A percentile compares a stretch with the other conserved stretches of the same genome.
phyloP scores from a whole-genome alignment of 2,797 vertebrate genomes.

The Trachurus trachurus region DNA sequence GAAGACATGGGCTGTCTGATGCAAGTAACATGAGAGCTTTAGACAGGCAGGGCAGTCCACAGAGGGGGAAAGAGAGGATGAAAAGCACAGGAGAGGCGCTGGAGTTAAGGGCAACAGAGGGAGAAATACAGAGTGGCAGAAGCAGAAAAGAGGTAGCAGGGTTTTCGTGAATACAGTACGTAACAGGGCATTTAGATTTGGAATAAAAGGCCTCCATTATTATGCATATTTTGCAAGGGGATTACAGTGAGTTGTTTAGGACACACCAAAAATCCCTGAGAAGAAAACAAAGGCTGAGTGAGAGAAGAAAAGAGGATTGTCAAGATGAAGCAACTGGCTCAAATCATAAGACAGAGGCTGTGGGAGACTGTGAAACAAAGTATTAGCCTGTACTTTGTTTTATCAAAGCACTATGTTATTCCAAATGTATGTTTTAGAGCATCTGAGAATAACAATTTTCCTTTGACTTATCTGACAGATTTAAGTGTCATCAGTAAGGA shows the following conservation, averaged over 20 bases:
- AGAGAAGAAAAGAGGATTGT: slow-evolving; percentile 76
- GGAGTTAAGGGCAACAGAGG: slow-evolving; percentile 18
- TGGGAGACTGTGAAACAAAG: slow-evolving; percentile 8
- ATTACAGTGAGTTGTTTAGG: slow-evolving; percentile 68
- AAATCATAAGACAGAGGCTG: slow-evolving; percentile 31
- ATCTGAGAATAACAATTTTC: background rate
- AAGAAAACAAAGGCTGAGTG: slow-evolving; percentile 59
- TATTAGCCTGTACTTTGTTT: background rate
- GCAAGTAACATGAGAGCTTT: slow-evolving; percentile 55
- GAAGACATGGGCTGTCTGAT: slow-evolving; percentile 46
- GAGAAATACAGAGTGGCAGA: slow-evolving; percentile 30
- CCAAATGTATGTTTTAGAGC: background rate
- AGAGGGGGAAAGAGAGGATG: slow-evolving; percentile 10
- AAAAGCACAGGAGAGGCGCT: slow-evolving; percentile 30
- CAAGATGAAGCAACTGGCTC: slow-evolving; percentile 58
- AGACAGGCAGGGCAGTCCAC: slow-evolving; percentile 37
- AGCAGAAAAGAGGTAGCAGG: slow-evolving; percentile 8
- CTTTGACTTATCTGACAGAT: background rate
- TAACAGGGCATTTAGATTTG: slow-evolving; percentile 14
- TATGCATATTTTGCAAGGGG: slow-evolving; percentile 67
- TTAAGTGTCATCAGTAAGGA: background rate
- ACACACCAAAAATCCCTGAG: slow-evolving; percentile 50
- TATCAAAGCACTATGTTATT: slow-evolving; percentile 15
- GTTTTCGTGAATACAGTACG: slow-evolving; percentile 20
- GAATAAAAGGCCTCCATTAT: slow-evolving; percentile 48